phyloP scores from a whole-genome alignment of 2,113 vertebrate species.

The Leptobrachium leishanense region DNA sequence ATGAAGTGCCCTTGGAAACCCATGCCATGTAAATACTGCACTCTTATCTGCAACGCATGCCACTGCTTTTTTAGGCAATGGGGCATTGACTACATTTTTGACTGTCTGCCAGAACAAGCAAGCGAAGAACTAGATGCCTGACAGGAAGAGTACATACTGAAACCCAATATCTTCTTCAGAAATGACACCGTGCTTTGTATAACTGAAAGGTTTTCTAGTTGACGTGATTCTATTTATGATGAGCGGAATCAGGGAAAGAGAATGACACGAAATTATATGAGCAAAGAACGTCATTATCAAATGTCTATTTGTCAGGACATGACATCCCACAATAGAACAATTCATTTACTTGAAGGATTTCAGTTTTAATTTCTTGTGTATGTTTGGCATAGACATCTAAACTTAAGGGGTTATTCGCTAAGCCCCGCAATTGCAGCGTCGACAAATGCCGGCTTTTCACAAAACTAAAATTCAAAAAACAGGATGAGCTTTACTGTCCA shows the following conservation, averaged over 20 bases:
- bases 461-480: too few relatives aligned
- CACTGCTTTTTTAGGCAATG: constrained; percentile 39
- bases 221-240: background rate
- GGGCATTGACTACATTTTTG: constrained; percentile 34
- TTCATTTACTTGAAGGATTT: too few relatives aligned
- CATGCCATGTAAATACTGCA: constrained; percentile 33
- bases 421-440: too few relatives aligned
- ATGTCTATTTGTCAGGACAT: background rate
- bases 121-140: constrained; percentile 17
- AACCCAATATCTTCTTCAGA: constrained; percentile 16
- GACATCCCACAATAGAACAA: background rate
- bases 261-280: background rate
- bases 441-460: too few relatives aligned
- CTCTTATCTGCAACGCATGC: constrained; percentile 31
- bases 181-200: constrained; percentile 36
- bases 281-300: background rate
- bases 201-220: constrained; percentile 32
- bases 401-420: too few relatives aligned
- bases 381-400: too few relatives aligned
- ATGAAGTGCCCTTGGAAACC: constrained; percentile 27
- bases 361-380: too few relatives aligned
- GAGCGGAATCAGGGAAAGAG: background rate
- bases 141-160: constrained; percentile 1
- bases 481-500: too few relatives aligned
- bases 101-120: constrained; percentile 30